These are phyloP conservation scores for Strix uralensis DNA, from an alignment of 2,113 vertebrate genomes.

Conservation along the genomic window DNA sequence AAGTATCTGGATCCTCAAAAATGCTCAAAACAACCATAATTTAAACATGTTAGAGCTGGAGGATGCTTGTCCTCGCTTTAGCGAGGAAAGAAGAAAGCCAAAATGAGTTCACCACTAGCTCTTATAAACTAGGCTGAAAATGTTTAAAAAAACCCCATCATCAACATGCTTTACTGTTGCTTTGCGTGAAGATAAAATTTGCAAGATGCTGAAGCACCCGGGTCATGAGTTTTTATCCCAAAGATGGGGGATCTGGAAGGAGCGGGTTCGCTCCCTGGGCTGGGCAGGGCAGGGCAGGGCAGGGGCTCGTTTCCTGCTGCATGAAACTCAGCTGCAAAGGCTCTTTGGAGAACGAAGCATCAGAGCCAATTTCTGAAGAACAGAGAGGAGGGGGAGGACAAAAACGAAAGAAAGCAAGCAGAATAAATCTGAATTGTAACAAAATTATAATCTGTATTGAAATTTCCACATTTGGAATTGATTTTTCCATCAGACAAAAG, in stretches of 20 bases:
- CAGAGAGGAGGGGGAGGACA: not conserved
- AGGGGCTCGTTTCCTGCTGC: not conserved
- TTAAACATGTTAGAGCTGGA: not conserved
- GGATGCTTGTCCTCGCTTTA: not conserved
- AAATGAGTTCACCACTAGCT: not conserved
- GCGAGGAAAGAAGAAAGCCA: not conserved
- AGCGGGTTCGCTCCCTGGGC: not conserved
- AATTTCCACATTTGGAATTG: slow-evolving; percentile 40
- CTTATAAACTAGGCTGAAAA: not conserved
- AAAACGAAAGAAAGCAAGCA: not conserved
- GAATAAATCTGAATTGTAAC: not conserved
- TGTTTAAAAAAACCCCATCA: not conserved
- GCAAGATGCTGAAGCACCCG: not conserved
- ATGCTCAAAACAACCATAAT: not conserved
- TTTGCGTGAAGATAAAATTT: not conserved
- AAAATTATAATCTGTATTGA: not conserved
- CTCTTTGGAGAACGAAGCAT: not conserved
- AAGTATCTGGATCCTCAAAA: not conserved
- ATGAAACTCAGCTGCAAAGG: not conserved
- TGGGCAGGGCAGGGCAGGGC: not conserved
- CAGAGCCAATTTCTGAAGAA: not conserved
- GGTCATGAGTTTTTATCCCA: not conserved
- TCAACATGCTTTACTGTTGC: not conserved
- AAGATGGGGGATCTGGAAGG: not conserved
- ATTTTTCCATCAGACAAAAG: slow-evolving; percentile 1